phyloP scores from a whole-genome alignment of 1,140 invertebrate genomes.

The Drosophila ogumai region DNA sequence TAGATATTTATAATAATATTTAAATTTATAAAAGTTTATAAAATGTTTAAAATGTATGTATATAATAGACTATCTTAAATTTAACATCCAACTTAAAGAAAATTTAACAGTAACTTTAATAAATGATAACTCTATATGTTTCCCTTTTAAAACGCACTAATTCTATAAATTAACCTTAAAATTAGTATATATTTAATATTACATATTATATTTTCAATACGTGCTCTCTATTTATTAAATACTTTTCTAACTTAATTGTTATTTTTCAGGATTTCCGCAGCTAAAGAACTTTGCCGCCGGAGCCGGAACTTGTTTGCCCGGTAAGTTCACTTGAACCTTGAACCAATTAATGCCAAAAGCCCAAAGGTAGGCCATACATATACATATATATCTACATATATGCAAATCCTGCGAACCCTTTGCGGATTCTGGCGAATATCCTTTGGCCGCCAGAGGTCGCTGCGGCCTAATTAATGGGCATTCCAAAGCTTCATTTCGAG shows the following conservation, averaged over 20 bases:
- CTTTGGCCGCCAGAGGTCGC: constrained; percentile 60
- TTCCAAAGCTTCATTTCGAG: constrained; percentile 72
- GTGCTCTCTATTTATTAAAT: too few relatives aligned
- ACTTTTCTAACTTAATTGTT: constrained; percentile 53
- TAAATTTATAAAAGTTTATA: too few relatives aligned
- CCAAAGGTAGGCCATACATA: constrained; percentile 71
- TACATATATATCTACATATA: too few relatives aligned
- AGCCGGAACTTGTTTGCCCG: constrained; percentile 86
- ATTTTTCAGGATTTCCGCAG: constrained; percentile 86
- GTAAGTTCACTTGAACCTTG: constrained; percentile 71
- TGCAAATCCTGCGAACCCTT: not conserved
- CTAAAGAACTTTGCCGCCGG: constrained; percentile 86
- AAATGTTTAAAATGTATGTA: too few relatives aligned
- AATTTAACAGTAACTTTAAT: too few relatives aligned
- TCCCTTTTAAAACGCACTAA: too few relatives aligned
- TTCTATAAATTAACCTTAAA: too few relatives aligned
- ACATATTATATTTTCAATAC: not conserved
- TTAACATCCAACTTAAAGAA: too few relatives aligned
- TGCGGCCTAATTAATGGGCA: constrained; percentile 75
- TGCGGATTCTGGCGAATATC: constrained; percentile 17
- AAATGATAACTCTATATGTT: too few relatives aligned
- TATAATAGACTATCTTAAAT: too few relatives aligned
- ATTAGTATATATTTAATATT: too few relatives aligned
- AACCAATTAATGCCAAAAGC: constrained; percentile 31
- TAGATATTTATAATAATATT: too few relatives aligned